A percentile compares a stretch with the other conserved stretches of the same genome.
Conservation (phyloP, 2,113 vertebrate species). For the Xenopus borealis region DNA sequence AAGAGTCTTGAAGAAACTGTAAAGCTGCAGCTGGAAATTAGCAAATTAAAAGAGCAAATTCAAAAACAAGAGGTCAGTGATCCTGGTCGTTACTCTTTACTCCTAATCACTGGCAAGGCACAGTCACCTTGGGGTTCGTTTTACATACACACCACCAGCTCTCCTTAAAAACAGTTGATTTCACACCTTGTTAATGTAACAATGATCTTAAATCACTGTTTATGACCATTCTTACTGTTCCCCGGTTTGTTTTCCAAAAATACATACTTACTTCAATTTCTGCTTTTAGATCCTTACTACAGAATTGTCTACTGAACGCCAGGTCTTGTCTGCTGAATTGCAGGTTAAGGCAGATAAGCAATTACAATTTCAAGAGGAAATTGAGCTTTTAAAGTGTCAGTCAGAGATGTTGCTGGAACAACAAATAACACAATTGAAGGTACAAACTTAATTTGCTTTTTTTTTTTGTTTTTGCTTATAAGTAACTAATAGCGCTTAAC, state of each 20-base stretch:
- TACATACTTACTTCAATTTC: background rate
- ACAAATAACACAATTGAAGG: conserved; percentile 70
- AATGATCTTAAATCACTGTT: too few relatives aligned
- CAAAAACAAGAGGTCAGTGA: conserved; percentile 69
- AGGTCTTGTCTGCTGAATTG: conserved; percentile 54
- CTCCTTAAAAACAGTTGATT: too few relatives aligned
- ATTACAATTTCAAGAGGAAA: conserved; percentile 72
- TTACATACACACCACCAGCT: too few relatives aligned
- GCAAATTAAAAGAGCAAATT: conserved; percentile 60
- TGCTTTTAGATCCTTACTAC: conserved; percentile 6
- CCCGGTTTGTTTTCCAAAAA: too few relatives aligned
- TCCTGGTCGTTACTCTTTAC: too few relatives aligned
- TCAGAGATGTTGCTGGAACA: conserved; percentile 70
- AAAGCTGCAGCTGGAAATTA: conserved; percentile 48
- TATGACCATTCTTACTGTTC: too few relatives aligned
- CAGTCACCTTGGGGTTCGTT: background rate
- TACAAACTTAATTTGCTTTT: conserved; percentile 29
- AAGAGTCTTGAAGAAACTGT: conserved; percentile 45
- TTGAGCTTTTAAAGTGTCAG: conserved; percentile 73
- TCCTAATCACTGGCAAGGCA: background rate
- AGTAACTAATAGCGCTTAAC: too few relatives aligned
- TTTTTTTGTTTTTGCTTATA: background rate
- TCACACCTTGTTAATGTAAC: too few relatives aligned
- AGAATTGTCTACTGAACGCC: conserved; percentile 65
- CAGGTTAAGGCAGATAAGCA: conserved; percentile 68